Conservation (phyloP, 2,113 vertebrate genomes). For the Calyptomena viridis region DNA sequence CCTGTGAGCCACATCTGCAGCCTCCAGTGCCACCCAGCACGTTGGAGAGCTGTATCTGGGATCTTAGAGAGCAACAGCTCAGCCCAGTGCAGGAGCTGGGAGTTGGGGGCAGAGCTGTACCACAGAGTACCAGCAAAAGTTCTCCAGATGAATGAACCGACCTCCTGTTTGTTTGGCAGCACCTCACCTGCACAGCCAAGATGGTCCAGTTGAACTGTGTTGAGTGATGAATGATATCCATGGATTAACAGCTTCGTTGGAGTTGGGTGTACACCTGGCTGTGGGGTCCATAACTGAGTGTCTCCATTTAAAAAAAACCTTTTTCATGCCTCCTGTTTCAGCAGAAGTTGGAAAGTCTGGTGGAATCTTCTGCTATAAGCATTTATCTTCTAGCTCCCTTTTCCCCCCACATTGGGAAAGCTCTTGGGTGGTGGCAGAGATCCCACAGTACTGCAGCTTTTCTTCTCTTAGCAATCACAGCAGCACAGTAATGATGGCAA, state of each 20-base stretch:
- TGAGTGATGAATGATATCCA: neutral
- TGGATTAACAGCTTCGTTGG: neutral
- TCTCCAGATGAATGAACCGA: neutral
- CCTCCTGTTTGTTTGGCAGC: neutral
- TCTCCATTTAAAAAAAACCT: neutral
- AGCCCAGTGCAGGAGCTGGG: neutral
- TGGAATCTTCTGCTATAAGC: slow-evolving; percentile 15
- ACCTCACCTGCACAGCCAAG: neutral
- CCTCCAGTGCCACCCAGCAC: neutral
- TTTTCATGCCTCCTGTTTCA: neutral
- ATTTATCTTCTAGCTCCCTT: slow-evolving; percentile 4
- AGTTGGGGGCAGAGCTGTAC: neutral
- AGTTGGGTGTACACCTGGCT: neutral
- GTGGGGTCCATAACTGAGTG: neutral
- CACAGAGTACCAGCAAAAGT: neutral
- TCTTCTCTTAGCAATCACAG: neutral
- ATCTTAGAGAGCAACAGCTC: neutral
- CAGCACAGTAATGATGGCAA: neutral
- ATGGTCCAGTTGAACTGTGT: neutral
- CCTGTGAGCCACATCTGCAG: neutral
- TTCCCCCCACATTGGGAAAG: neutral
- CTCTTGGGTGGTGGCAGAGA: slow-evolving; percentile 8
- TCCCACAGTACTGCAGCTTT: neutral
- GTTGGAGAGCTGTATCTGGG: neutral
- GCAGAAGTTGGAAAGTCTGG: neutral